Percentiles rank a stretch among this genome's conserved stretches.
These are phyloP conservation scores for Scaptomyza reducta DNA, from an alignment of 2,888 invertebrate species.

Conservation along the genomic window DNA sequence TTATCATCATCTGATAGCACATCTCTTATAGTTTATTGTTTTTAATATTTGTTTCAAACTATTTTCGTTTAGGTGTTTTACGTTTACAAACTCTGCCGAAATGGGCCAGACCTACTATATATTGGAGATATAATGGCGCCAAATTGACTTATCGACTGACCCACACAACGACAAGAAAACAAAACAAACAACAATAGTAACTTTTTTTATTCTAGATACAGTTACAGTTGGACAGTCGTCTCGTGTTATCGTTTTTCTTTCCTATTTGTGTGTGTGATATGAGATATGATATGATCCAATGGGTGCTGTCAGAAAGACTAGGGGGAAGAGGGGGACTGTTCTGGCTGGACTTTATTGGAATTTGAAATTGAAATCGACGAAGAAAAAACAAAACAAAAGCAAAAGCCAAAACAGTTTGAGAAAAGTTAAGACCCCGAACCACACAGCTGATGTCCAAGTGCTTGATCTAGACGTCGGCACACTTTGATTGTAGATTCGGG, in stretches of 20 bases:
- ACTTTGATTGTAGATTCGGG: constrained; percentile 47
- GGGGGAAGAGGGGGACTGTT: not conserved
- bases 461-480: constrained; percentile 65
- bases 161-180: constrained; percentile 22
- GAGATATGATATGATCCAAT: constrained; percentile 53
- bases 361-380: constrained; percentile 35
- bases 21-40: too few species aligned
- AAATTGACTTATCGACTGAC: constrained; percentile 37
- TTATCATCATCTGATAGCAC: too few species aligned
- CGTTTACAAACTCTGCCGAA: not conserved
- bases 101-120: constrained; percentile 12
- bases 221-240: constrained; percentile 21
- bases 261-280: constrained; percentile 20
- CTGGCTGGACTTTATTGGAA: constrained; percentile 18
- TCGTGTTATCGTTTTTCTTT: constrained; percentile 12
- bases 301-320: constrained; percentile 26
- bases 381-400: not conserved
- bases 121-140: constrained; percentile 44
- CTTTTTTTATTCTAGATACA: constrained; percentile 8
- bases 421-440: constrained; percentile 41
- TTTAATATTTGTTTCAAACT: too few species aligned
- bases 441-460: constrained; percentile 39
- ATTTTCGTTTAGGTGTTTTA: too few species aligned
- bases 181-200: not conserved
- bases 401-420: constrained; percentile 9